Conservation (phyloP, 2,888 invertebrate genomes). For the Tenodera sinensis region DNA sequence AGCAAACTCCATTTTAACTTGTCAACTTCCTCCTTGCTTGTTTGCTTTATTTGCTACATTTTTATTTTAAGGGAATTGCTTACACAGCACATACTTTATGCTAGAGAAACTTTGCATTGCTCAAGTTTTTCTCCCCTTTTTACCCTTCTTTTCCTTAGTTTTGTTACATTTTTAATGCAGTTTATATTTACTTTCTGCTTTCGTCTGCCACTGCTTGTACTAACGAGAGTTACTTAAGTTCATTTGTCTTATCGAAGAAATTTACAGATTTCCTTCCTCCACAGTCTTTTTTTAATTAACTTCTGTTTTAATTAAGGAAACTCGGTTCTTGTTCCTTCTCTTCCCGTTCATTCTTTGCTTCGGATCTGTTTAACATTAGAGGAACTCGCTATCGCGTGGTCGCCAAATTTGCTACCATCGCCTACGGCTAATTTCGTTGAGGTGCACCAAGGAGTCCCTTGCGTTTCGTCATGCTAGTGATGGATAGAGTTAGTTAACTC, state of each 20-base stretch:
- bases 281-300: slow-evolving; percentile 21
- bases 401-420: too few species aligned
- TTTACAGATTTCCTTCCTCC: slow-evolving; percentile 11
- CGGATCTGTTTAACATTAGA: background rate
- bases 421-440: too few species aligned
- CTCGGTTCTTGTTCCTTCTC: background rate
- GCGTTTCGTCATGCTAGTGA: too few species aligned
- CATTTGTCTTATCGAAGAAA: slow-evolving; percentile 22
- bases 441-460: too few species aligned
- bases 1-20: background rate
- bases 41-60: background rate
- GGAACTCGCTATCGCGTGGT: background rate
- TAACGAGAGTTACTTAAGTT: slow-evolving; percentile 16
- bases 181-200: background rate
- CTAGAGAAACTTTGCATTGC: background rate
- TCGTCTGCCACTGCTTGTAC: background rate
- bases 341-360: background rate
- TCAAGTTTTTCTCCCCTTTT: background rate
- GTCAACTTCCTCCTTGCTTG: background rate
- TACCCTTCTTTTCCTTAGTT: background rate
- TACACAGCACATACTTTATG: background rate
- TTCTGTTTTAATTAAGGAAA: slow-evolving; percentile 25
- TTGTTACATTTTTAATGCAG: background rate
- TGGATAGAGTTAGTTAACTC: too few species aligned
- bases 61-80: background rate